Conservation (phyloP, 2,888 invertebrate genomes). For the Ophion costatus region DNA sequence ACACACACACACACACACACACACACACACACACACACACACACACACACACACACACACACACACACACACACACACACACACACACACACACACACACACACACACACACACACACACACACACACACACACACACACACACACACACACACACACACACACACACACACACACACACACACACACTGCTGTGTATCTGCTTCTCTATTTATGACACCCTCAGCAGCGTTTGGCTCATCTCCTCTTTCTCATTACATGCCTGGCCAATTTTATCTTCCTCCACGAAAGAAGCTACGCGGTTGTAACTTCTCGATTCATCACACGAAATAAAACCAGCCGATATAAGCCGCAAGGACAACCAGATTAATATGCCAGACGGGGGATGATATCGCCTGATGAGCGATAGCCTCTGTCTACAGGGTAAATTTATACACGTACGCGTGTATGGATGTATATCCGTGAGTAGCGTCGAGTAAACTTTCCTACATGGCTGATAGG, state of each 20-base stretch:
- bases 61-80: not conserved
- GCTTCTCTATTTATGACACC: slow-evolving; percentile 36
- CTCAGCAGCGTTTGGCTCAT: slow-evolving; percentile 38
- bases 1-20: not conserved
- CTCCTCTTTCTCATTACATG: slow-evolving; percentile 48
- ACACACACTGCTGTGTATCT: not conserved
- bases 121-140: no score
- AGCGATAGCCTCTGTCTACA: slow-evolving; percentile 20
- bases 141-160: no score
- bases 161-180: no score
- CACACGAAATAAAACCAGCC: slow-evolving; percentile 15
- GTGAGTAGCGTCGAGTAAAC: slow-evolving; percentile 36
- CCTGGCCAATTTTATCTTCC: slow-evolving; percentile 44
- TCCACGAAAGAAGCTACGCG: not conserved
- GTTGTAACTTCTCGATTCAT: slow-evolving; percentile 26
- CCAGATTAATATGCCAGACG: slow-evolving; percentile 44
- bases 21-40: no score
- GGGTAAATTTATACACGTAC: not conserved
- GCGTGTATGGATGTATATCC: not conserved
- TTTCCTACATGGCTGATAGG: slow-evolving; percentile 43
- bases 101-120: not conserved
- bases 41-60: no score
- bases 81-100: not conserved
- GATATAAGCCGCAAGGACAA: not conserved
- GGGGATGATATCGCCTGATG: slow-evolving; percentile 32